Evolutionary conservation across 2,888 invertebrate genomes (phyloP).

Genomic region (Clunio marinus): DNA sequence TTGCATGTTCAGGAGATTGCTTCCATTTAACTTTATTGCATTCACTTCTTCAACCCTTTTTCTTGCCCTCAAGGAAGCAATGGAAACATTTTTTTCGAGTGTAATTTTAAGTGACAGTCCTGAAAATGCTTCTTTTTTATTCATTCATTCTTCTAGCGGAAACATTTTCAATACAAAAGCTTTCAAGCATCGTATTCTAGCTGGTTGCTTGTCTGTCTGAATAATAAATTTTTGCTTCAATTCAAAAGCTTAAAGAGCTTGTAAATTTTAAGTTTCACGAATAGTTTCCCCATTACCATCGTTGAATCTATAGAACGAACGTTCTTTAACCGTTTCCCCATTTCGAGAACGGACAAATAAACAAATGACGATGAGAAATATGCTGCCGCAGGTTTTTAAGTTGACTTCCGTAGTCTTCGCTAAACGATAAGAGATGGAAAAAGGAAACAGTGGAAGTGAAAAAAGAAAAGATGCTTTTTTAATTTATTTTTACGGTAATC

Average conservation of each 20-base stretch:
- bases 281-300: background rate
- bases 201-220: background rate
- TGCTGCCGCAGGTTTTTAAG: background rate
- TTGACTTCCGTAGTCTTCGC: background rate
- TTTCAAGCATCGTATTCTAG: background rate
- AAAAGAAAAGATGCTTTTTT: conserved; percentile 13
- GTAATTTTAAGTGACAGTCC: background rate
- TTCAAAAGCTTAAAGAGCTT: background rate
- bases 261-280: background rate
- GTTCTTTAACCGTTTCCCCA: too few species aligned
- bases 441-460: background rate
- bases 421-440: background rate
- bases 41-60: background rate
- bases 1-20: conserved; percentile 18
- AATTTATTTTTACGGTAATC: conserved; percentile 19
- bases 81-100: background rate
- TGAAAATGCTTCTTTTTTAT: background rate
- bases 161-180: background rate
- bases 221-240: background rate
- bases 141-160: background rate
- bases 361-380: background rate
- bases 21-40: background rate
- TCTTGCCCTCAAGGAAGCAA: background rate
- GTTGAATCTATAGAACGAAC: background rate
- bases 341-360: too few species aligned